Evolutionary conservation across 2,797 vertebrate genomes (phyloP).

Genomic region (Helicolenus hilgendorfi): DNA sequence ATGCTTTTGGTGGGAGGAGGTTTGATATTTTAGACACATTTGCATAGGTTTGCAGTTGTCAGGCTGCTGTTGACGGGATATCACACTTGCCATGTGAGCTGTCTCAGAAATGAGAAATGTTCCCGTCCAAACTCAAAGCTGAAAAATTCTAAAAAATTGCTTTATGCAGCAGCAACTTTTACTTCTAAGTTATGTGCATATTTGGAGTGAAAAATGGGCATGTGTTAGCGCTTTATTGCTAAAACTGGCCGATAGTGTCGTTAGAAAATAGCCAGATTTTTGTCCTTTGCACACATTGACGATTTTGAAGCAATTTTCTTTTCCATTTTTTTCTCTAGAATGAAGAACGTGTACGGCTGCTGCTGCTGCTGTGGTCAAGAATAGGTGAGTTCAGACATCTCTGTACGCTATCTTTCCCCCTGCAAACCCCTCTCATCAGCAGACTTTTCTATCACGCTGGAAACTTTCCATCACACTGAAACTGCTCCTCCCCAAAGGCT

Average conservation of each 20-base stretch:
- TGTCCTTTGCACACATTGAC: not conserved
- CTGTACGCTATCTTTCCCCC: not conserved
- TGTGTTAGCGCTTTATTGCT: not conserved
- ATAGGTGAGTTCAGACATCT: conserved; percentile 41
- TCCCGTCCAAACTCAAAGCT: conserved; percentile 14
- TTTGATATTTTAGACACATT: conserved; percentile 65
- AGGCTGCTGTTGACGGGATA: conserved; percentile 49
- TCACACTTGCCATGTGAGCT: conserved; percentile 41
- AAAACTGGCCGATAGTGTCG: not conserved
- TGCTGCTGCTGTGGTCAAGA: not conserved
- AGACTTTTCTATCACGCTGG: conserved; percentile 48
- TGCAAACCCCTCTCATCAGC: conserved; percentile 57
- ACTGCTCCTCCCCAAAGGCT: conserved; percentile 66
- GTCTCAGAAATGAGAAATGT: conserved; percentile 23
- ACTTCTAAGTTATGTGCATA: not conserved
- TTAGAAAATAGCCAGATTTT: not conserved
- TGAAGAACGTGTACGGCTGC: not conserved
- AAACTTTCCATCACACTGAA: conserved; percentile 72
- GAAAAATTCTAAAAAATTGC: not conserved
- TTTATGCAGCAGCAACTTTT: conserved; percentile 1
- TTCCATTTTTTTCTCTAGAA: not conserved
- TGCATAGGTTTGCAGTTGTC: conserved; percentile 60
- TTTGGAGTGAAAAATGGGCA: not conserved
- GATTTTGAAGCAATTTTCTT: not conserved
- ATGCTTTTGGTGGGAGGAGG: not conserved